Conservation (phyloP, 2,797 vertebrate genomes). For the Manis javanica region DNA sequence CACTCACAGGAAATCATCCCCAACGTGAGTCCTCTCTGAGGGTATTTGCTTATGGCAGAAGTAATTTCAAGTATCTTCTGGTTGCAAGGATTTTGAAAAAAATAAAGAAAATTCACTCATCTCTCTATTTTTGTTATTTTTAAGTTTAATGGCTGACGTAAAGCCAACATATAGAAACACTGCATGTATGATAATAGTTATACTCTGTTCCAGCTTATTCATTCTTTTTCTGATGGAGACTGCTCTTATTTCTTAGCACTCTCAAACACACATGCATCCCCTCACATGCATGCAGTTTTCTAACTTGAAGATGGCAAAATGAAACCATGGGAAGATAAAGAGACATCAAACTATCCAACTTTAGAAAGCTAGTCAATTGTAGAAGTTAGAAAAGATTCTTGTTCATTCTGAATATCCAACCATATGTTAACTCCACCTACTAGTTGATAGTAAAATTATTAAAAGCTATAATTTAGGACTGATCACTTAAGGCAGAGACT, state of each 20-base stretch:
- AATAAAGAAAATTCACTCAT: neutral
- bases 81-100: neutral
- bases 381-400: neutral
- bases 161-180: neutral
- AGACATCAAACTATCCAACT: neutral
- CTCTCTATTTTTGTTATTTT: neutral
- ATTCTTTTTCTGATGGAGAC: neutral
- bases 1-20: neutral
- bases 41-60: neutral
- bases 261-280: neutral
- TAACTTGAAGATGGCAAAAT: constrained; percentile 25
- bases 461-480: constrained; percentile 44
- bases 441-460: constrained; percentile 38
- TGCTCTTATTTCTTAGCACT: neutral
- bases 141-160: neutral
- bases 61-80: neutral
- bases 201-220: neutral
- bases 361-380: neutral
- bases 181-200: neutral
- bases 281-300: neutral
- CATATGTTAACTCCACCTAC: neutral
- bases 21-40: neutral
- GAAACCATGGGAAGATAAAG: neutral
- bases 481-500: constrained; percentile 9
- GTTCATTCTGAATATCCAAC: constrained; percentile 23